Evolutionary conservation across 2,113 vertebrate genomes (phyloP), one percentile per base, ranked within the genome.

Genomic region (Syngnathus scovelli): DNA sequence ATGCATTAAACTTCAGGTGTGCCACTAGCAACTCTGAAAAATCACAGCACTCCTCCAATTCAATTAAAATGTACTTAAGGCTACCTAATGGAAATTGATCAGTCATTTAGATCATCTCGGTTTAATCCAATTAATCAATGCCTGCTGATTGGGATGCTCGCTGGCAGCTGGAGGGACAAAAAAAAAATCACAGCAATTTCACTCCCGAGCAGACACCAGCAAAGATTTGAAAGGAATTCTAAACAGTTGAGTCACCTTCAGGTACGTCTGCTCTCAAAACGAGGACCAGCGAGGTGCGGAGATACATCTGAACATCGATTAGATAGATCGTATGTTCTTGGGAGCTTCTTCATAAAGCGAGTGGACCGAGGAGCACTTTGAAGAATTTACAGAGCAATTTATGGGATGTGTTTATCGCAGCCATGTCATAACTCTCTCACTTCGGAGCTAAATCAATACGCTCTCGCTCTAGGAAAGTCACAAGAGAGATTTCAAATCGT

Each of bases 1-100:
- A 23, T 62, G 60, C 27, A 19, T 39, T 67, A 68, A 43, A 37
- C 46, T 9, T 11, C 15, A 27, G 1, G 27, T 4, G 16, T n/a
- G n/a, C 27, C 41, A 61, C n/a, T 61, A 27, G 10, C 1, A 61
- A 38, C 19, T 41, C 10, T 12, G 18, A 38, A 10, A 44, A 62
- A 16, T 62, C 21, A 15, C 27, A 60, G 75, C 77, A 68, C 69
- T 70, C 66, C 59, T 76, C 61, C 63, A 69, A 78, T 85, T 75
- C 83, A 66, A 89, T 89, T 84, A 85, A 80, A 78, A 83, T 63
- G 71, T 87, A 67, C 87, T 88, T 86, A 79, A 76, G 72, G 61
- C 60, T 36, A 79, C 68, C 80, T 86, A 85, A 91, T 89, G 73
- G 84, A 88, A 90, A 90, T 88, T 89, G 87, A 91, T 89, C 86